phyloP scores from a whole-genome alignment of 53 echinoderm and acorn worm species.

The Zoroaster sp. region DNA sequence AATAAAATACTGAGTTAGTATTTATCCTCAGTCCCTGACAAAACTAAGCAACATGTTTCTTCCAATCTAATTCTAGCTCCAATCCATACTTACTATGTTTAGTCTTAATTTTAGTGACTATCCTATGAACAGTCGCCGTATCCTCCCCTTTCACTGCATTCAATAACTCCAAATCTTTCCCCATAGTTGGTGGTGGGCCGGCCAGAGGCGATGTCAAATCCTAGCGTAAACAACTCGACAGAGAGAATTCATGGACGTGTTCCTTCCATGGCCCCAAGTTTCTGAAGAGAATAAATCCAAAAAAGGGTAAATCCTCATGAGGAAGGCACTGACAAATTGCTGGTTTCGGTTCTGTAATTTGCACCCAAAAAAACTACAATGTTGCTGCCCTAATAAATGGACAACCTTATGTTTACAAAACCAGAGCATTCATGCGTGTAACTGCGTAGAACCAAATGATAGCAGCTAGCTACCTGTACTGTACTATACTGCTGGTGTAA shows the following conservation, averaged over 20 bases:
- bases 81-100: constrained; percentile 95
- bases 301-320: background rate
- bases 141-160: constrained; percentile 93
- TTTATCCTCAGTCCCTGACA: too few species aligned
- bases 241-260: background rate
- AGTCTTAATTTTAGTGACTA: constrained; percentile 77
- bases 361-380: background rate
- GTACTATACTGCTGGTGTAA: too few species aligned
- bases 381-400: background rate
- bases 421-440: constrained; percentile 6
- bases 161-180: constrained; percentile 89
- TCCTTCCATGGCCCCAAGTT: background rate
- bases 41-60: too few species aligned
- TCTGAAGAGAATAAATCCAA: background rate
- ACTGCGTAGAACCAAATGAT: too few species aligned
- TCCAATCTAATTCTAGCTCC: too few species aligned
- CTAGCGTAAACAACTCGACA: background rate
- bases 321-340: background rate
- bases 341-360: background rate
- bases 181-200: constrained; percentile 65
- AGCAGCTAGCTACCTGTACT: too few species aligned
- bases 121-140: constrained; percentile 71
- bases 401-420: constrained; percentile 10
- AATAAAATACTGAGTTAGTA: too few species aligned
- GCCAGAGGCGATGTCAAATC: background rate